Percentiles rank a stretch among this genome's conserved stretches.
Evolutionary conservation across 1,140 invertebrate species (phyloP).

Genomic region (Amyelois transitella): DNA sequence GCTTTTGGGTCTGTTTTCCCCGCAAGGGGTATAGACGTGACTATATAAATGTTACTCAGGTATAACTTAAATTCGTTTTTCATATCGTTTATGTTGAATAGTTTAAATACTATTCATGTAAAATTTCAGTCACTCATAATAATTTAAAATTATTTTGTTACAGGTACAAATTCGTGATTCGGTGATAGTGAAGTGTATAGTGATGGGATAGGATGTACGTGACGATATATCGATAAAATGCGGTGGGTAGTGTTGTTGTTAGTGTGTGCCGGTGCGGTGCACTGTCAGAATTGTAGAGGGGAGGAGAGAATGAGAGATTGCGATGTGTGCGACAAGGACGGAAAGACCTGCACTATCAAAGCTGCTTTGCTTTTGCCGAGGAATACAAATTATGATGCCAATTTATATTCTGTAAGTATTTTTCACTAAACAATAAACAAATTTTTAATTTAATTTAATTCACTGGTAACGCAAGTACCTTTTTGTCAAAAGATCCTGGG

Average conservation of each 20-base stretch:
- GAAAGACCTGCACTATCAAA: slow-evolving; percentile 67
- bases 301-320: slow-evolving; percentile 60
- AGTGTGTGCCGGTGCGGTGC: slow-evolving; percentile 15
- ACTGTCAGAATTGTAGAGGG: slow-evolving; percentile 54
- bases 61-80: too few species aligned
- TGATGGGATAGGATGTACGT: slow-evolving; percentile 25
- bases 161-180: neutral
- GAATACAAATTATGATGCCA: slow-evolving; percentile 68
- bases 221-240: slow-evolving; percentile 40
- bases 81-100: too few species aligned
- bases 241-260: slow-evolving; percentile 37
- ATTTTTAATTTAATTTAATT: neutral
- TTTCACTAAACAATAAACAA: neutral
- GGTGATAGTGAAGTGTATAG: slow-evolving; percentile 23
- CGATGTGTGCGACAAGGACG: slow-evolving; percentile 66
- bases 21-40: too few species aligned
- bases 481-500: neutral
- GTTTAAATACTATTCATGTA: too few species aligned
- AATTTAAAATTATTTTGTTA: neutral
- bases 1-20: too few species aligned
- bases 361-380: slow-evolving; percentile 75
- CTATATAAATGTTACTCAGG: too few species aligned
- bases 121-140: too few species aligned
- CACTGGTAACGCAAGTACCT: neutral
- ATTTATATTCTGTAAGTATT: slow-evolving; percentile 31